Conservation (phyloP, 2,797 vertebrate species). For the Cryptoprocta ferox region DNA sequence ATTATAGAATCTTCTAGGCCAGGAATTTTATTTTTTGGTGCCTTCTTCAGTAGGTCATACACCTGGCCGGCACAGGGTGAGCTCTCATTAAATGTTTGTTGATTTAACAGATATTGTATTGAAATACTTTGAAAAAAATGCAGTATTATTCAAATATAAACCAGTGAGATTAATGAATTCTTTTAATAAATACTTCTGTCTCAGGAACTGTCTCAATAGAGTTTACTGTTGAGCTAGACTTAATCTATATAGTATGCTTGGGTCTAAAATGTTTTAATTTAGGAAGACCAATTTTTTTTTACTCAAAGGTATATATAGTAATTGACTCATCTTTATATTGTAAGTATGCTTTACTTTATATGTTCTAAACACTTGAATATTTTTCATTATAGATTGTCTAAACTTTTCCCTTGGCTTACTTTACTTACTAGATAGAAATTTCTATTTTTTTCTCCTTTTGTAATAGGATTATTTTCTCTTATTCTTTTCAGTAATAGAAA, state of each 20-base stretch:
- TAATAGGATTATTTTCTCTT: neutral
- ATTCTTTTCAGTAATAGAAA: constrained; percentile 28
- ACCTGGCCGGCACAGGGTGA: neutral
- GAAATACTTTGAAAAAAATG: neutral
- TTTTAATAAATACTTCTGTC: neutral
- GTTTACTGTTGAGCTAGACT: neutral
- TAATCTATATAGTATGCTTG: neutral
- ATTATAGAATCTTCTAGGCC: neutral
- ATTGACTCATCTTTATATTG: neutral
- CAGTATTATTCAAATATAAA: neutral
- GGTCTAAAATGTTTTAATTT: constrained; percentile 15
- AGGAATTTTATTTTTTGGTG: neutral
- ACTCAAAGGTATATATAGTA: neutral
- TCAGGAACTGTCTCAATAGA: neutral
- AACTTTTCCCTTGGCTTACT: neutral
- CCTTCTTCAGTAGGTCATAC: neutral
- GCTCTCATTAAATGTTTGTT: neutral
- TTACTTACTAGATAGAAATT: neutral
- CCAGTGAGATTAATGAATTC: neutral
- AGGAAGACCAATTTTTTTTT: neutral
- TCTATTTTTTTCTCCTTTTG: constrained; percentile 11
- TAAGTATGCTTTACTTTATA: neutral
- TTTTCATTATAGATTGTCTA: neutral
- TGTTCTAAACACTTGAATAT: neutral
- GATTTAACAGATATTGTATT: neutral